Conservation (phyloP, 2,888 invertebrate species). For the Standfussiana lucernea region DNA sequence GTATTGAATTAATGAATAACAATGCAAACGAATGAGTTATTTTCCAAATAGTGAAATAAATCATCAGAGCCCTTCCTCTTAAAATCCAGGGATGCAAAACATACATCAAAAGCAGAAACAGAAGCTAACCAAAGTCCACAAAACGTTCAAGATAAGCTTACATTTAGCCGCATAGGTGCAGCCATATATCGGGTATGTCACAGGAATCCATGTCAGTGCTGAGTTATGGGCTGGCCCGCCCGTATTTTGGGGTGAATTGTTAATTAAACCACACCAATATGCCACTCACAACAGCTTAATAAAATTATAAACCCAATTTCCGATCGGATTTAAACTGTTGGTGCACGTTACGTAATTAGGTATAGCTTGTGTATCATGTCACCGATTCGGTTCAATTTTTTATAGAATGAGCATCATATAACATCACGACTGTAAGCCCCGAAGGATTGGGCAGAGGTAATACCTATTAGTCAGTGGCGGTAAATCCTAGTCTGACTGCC, state of each 20-base stretch:
- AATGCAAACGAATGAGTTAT: not conserved
- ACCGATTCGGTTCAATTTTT: slow-evolving; percentile 21
- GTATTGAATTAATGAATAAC: not conserved
- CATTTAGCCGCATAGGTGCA: slow-evolving; percentile 61
- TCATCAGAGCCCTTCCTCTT: not conserved
- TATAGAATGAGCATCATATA: not conserved
- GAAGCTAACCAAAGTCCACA: slow-evolving; percentile 51
- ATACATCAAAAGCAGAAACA: slow-evolving; percentile 33
- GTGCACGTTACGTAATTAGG: slow-evolving; percentile 63
- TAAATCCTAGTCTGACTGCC: not conserved
- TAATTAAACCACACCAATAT: slow-evolving; percentile 84
- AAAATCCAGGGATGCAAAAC: slow-evolving; percentile 8
- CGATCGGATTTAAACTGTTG: slow-evolving; percentile 73
- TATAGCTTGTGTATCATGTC: slow-evolving; percentile 25
- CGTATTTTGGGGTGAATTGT: slow-evolving; percentile 77
- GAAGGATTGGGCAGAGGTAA: not conserved
- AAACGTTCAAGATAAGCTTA: slow-evolving; percentile 55
- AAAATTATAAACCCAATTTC: slow-evolving; percentile 79
- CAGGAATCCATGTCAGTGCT: slow-evolving; percentile 73
- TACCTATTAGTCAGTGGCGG: not conserved
- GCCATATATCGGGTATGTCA: slow-evolving; percentile 70
- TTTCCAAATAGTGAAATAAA: slow-evolving; percentile 20
- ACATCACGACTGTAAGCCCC: not conserved
- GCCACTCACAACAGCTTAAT: slow-evolving; percentile 79
- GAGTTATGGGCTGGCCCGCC: slow-evolving; percentile 73